Evolutionary conservation across 2,797 vertebrate species (phyloP), one percentile per base, ranked within the genome.

Genomic region (Channallabes apus): DNA sequence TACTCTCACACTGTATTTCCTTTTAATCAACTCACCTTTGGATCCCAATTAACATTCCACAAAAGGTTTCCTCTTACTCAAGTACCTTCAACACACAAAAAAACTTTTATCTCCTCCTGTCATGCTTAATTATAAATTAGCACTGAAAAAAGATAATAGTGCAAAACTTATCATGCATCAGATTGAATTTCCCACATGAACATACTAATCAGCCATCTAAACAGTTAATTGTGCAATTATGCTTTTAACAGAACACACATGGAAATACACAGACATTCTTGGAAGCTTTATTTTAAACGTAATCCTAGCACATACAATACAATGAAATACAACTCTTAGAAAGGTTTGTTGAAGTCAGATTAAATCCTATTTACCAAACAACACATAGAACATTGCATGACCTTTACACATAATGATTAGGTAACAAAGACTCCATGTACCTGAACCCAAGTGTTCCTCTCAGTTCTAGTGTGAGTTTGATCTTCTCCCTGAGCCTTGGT

Each of bases 51-150:
- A 79, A 80, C 77, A 82, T 54, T 78, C 54, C 59, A 88, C 78
- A 89, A 89, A 87, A 71, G 89, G 58, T 84, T 82, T 84, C 72
- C 76, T 85, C 82, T 62, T 80, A 68, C 82, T 54, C 71, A 15
- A n/a, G 51, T 72, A 81, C 38, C 80, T 82, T 59, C 41, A 58
- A 88, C 85, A 92, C 88, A 90, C 90, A 87, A 78, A 80, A 84
- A 64, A 85, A 38, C n/a, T 3, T 38, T 27, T 88, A 88, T 91
- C 24, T 79, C 46, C 51, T 82, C 58, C 41, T 59, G 87, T 90
- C 89, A 90, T 85, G 87, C 82, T 90, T 86, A 87, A 90, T 91
- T 91, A 90, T 88, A n/a, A 89, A 91, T 92, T 90, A 87, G 38
- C 69, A 7, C 82, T 54, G 73, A 79, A 85, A 83, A 85, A 86